Percentiles rank a stretch among this genome's conserved stretches.
phyloP scores from a whole-genome alignment of 2,797 vertebrate species.

The Brachymystax lenok region DNA sequence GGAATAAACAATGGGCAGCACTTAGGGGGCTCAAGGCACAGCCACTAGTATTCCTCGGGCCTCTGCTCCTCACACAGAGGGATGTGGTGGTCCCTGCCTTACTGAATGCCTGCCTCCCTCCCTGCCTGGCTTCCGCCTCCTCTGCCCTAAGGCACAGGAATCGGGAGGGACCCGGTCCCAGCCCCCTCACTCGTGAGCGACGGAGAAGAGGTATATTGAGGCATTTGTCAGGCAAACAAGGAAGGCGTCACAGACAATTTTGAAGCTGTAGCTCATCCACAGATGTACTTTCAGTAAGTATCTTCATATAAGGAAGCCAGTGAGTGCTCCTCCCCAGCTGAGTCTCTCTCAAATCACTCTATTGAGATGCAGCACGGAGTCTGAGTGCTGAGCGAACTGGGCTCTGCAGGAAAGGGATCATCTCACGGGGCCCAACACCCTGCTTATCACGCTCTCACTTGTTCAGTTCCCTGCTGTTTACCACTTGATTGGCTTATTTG shows the following conservation, averaged over 20 bases:
- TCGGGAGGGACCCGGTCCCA: constrained; percentile 16
- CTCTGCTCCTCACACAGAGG: constrained; percentile 17
- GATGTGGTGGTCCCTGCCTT: constrained; percentile 38
- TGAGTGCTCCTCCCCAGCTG: constrained; percentile 44
- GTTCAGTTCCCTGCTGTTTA: neutral
- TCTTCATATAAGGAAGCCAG: constrained; percentile 31
- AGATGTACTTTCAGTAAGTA: constrained; percentile 41
- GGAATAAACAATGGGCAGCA: constrained; percentile 49
- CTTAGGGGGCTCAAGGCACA: constrained; percentile 55
- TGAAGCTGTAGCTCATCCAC: constrained; percentile 44
- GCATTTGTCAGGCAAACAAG: constrained; percentile 43
- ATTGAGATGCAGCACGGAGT: constrained; percentile 35
- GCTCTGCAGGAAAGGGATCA: neutral
- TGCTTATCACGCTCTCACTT: constrained; percentile 6
- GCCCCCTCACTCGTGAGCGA: constrained; percentile 10
- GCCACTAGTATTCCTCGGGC: constrained; percentile 58
- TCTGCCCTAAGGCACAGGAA: constrained; percentile 1
- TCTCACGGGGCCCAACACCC: neutral
- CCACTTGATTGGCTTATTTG: constrained; percentile 8
- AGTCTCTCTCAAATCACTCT: constrained; percentile 48
- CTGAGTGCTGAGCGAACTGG: neutral
- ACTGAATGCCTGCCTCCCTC: constrained; percentile 38
- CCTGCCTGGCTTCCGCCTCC: constrained; percentile 10
- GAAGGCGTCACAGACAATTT: constrained; percentile 43
- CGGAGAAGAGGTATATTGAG: neutral